Base-by-base conservation (phyloP, 1,140 invertebrate genomes). In the Gonatopus flavifemur region DNA sequence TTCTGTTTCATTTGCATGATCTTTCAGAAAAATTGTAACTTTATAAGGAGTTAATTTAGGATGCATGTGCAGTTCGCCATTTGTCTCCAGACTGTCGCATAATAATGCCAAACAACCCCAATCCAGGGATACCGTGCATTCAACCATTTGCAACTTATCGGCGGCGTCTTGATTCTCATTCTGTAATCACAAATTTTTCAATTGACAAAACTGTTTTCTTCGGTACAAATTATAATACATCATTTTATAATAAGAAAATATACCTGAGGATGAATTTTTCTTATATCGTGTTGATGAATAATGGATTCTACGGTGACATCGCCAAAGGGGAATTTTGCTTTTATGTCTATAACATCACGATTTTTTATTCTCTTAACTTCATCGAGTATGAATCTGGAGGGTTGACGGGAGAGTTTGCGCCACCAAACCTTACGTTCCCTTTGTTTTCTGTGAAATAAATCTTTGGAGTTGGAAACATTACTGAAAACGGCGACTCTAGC, bases 371-470 rank as follows among this genome's bases (percentile, higher is more conserved):
- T 72, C 30, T 66, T 74, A 1, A 54, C 38, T 47, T 77, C 74
- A 3, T 58, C 62, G 1, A 70, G 31, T 2, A 49, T 30, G 42
- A 76, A 76, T 49, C 62, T 68, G 3, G 67, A 70, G 6, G 75
- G 74, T 22, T 64, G 43, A 28, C 67, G 64, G 2, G 69, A 57
- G 5, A 77, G 49, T 70, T 84, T 87, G 64, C 86, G 84, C 89
- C 89, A 92, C 89, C 89, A 92, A 50, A 87, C 84, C 69, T 88
- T 88, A 47, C 88, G 81, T 62, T 88, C 83, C 53, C 86, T 80
- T 62, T 90, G 88, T 72, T 85, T 84, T 42, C 85, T 82, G 60
- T 86, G 82, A 66, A 86, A 87, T 65, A 83, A 80, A 50, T 69
- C 62, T 49, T 71, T 71, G 3, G 63, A 47, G 7, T 68, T 66